Evolutionary conservation across 2,888 invertebrate genomes (phyloP).

Genomic region (Perithous albicinctus): DNA sequence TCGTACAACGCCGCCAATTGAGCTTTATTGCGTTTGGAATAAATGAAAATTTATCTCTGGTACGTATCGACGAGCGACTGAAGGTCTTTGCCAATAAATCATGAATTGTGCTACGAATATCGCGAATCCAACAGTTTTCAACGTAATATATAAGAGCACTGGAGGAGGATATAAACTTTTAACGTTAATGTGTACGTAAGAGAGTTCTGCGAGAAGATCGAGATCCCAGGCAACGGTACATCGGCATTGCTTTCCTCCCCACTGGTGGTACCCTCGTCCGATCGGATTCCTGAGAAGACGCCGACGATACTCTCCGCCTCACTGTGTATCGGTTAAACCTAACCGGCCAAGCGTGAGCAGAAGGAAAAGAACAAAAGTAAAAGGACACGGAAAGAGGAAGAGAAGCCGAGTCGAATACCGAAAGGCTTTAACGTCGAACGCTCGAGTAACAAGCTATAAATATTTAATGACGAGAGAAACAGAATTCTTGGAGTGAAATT

Average conservation of each 20-base stretch:
- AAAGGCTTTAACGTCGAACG: conserved; percentile 16
- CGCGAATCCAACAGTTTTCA: not conserved
- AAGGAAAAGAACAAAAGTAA: conserved; percentile 24
- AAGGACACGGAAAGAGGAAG: conserved; percentile 32
- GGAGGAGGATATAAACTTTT: not conserved
- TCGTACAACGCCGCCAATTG: conserved; percentile 22
- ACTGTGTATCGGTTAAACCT: not conserved
- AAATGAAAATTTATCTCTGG: conserved; percentile 46
- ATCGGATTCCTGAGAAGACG: conserved; percentile 55
- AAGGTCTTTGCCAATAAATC: not conserved
- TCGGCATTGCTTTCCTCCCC: conserved; percentile 40
- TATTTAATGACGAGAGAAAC: not conserved
- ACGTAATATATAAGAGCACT: not conserved
- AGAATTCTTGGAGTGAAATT: not conserved
- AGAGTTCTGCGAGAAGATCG: conserved; percentile 13
- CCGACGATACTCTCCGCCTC: conserved; percentile 8
- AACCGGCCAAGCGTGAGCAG: conserved; percentile 20
- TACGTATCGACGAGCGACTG: not conserved
- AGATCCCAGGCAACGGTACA: conserved; percentile 59
- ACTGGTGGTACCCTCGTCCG: conserved; percentile 45
- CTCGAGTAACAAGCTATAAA: not conserved
- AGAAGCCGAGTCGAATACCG: conserved; percentile 30
- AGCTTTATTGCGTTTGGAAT: conserved; percentile 47
- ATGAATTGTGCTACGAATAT: conserved; percentile 3
- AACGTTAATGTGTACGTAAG: conserved; percentile 3